Conservation (phyloP, 2,888 invertebrate genomes). For the Danaus chrysippus region DNA sequence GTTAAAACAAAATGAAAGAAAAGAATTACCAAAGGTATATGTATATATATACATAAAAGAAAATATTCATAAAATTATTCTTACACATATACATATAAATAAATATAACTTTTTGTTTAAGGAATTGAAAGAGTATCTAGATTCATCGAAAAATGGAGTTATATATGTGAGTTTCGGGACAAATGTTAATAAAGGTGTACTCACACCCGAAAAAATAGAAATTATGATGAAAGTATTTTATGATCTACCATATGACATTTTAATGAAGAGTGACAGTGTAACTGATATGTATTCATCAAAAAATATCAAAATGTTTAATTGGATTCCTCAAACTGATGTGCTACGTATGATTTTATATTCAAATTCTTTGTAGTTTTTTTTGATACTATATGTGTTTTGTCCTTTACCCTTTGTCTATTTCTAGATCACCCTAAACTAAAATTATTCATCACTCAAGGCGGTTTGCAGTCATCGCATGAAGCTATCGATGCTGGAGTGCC, state of each 20-base stretch:
- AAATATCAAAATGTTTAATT: slow-evolving; percentile 26
- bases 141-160: neutral
- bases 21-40: slow-evolving; percentile 52
- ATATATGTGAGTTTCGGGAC: slow-evolving; percentile 2
- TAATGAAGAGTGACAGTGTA: slow-evolving; percentile 55
- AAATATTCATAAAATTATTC: too few species aligned
- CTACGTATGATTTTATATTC: slow-evolving; percentile 40
- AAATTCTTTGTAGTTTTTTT: neutral
- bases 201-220: slow-evolving; percentile 37
- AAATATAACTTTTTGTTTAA: neutral
- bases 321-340: slow-evolving; percentile 45
- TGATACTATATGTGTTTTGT: neutral
- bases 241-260: slow-evolving; percentile 48
- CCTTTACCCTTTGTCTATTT: slow-evolving; percentile 19
- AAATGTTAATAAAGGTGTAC: slow-evolving; percentile 21
- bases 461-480: slow-evolving; percentile 62
- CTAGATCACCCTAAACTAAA: slow-evolving; percentile 62
- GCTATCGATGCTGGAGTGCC: slow-evolving; percentile 56
- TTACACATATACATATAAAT: too few species aligned
- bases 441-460: slow-evolving; percentile 59
- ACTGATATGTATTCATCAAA: slow-evolving; percentile 6
- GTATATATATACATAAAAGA: slow-evolving; percentile 10
- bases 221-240: slow-evolving; percentile 49
- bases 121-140: neutral
- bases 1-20: slow-evolving; percentile 47